Evolutionary conservation across 2,888 invertebrate species (phyloP), one percentile per base, ranked within the genome.

Genomic region (Sympetrum striolatum): DNA sequence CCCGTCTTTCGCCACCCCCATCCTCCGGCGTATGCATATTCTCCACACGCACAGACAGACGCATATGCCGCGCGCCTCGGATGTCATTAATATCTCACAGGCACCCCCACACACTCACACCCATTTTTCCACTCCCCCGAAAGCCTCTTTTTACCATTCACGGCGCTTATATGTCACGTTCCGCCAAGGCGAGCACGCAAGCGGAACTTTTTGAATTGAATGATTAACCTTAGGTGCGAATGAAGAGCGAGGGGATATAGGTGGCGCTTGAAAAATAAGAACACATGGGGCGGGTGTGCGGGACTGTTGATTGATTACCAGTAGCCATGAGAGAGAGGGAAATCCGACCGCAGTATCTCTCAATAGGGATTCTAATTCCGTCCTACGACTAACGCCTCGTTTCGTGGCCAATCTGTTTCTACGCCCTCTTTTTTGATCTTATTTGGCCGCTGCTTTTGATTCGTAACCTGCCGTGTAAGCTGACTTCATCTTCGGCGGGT

Each of bases 201-300:
- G 60, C 60, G 86, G 58, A 60, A 60, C 86, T 86, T 86, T 82
- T 86, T n/a, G 86, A 86, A 86, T 86, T 86, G 86, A 86, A 86
- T 86, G 86, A 86, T 86, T 86, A 86, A 86, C 86, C 86, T 64
- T 37, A 64, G 86, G 86, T 48, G 86, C 86, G 86, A 86, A 86
- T 86, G 86, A 86, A 64, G 86, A 86, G 86, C 86, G 31, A 35
- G 86, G n/a, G n/a, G 86, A 86, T 86, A 86, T 86, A 53, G 53
- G 39, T 37, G 60, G 58, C 86, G 86, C 58, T 60, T 37, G 35
- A 60, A 86, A 86, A 39, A 37, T 58, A 60, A 48, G 80, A 53
- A 44, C 39, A 39, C 39, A n/a, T 80, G 80, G 31, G 80, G 31
- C 15, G n/a, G 80, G 35, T 25, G 39, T 8, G 35, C 37, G 35